A percentile compares a stretch with the other conserved stretches of the same genome.
phyloP scores from a whole-genome alignment of 92 coral and sea anemone genomes.

The Siderastrea radians region DNA sequence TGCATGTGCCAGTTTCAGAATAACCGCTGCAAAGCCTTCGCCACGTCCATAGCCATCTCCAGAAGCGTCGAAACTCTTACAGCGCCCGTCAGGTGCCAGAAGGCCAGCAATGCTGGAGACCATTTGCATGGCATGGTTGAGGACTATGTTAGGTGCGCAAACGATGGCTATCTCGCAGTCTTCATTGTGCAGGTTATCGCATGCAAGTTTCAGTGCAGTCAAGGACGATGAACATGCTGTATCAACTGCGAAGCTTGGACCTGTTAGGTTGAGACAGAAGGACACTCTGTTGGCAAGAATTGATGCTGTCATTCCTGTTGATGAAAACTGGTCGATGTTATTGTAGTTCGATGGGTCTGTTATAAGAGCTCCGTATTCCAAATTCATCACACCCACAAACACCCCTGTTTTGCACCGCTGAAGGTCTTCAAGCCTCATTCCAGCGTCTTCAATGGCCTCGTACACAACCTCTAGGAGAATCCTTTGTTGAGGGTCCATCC shows the following conservation, averaged over 20 bases:
- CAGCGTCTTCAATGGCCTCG: conserved; percentile 94
- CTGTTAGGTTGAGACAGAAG: conserved; percentile 80
- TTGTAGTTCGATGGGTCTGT: conserved; percentile 38
- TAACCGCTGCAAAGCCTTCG: conserved; percentile 90
- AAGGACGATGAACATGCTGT: conserved; percentile 95
- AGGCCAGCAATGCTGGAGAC: conserved; percentile 81
- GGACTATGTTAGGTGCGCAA: conserved; percentile 81
- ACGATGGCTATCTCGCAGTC: conserved; percentile 88
- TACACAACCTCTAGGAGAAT: conserved; percentile 81
- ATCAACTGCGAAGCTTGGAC: conserved; percentile 88
- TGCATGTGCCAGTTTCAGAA: conserved; percentile 68
- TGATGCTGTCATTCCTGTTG: conserved; percentile 77
- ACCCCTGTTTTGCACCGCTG: conserved; percentile 85
- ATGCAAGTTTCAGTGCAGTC: conserved; percentile 83
- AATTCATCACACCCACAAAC: conserved; percentile 86
- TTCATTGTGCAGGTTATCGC: conserved; percentile 56
- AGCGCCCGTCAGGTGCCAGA: conserved; percentile 88
- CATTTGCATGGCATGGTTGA: conserved; percentile 60
- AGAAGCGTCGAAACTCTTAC: conserved; percentile 87
- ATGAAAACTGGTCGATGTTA: conserved; percentile 81
- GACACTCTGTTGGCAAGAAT: conserved; percentile 87
- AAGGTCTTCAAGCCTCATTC: conserved; percentile 79
- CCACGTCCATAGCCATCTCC: conserved; percentile 97
- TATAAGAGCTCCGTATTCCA: conserved; percentile 59
- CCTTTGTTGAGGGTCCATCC: conserved; percentile 89